Evolutionary conservation across 2,113 vertebrate genomes (phyloP).

Genomic region (Hemicordylus capensis): DNA sequence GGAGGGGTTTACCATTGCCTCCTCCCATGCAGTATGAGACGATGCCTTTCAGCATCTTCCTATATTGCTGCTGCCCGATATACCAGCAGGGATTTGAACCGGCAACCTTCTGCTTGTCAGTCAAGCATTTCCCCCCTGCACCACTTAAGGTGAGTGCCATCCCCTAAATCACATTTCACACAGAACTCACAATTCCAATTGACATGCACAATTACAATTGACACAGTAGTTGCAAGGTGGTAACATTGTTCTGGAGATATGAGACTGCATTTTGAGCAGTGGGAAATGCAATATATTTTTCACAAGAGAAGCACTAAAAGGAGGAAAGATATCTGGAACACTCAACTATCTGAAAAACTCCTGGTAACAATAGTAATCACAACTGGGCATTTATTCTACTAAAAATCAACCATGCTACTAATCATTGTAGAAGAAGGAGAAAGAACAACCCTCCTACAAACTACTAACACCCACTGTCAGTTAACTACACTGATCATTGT

Average conservation of each 20-base stretch:
- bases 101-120: no score
- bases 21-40: no score
- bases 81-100: no score
- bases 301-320: neutral
- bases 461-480: neutral
- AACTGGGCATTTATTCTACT: neutral
- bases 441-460: neutral
- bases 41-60: no score
- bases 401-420: neutral
- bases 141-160: no score
- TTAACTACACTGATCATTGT: neutral
- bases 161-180: no score
- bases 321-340: neutral
- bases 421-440: neutral
- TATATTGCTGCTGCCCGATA: no score
- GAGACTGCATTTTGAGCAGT: neutral
- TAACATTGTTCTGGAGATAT: neutral
- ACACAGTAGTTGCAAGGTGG: neutral
- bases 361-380: neutral
- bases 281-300: neutral
- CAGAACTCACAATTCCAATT: no score
- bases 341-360: no score
- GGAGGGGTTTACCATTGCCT: no score
- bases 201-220: no score
- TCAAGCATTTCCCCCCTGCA: no score